A percentile compares a stretch with the other conserved stretches of the same genome.
phyloP scores from a whole-genome alignment of 2,888 invertebrate species.

The Rosalia funebris region DNA sequence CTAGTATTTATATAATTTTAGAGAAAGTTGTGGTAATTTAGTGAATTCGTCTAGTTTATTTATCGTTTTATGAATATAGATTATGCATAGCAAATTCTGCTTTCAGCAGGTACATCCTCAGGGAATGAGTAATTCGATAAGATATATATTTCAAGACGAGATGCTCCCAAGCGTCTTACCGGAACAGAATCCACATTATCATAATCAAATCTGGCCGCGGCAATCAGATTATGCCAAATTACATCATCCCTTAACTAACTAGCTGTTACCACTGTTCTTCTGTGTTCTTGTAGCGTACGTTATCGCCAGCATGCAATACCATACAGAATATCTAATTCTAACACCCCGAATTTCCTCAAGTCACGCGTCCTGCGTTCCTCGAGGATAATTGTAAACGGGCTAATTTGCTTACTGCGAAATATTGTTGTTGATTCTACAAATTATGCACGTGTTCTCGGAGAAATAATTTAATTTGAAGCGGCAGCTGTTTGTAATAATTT shows the following conservation, averaged over 20 bases:
- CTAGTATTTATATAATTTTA: too few relatives aligned
- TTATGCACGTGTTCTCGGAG: conserved; percentile 5
- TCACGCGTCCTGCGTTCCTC: conserved; percentile 24
- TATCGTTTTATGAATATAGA: too few relatives aligned
- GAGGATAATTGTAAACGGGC: conserved; percentile 39
- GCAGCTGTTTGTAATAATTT: neutral
- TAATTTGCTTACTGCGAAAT: conserved; percentile 45
- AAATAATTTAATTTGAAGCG: conserved; percentile 7
- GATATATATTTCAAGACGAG: conserved; percentile 44
- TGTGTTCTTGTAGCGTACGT: conserved; percentile 30
- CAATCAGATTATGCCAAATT: conserved; percentile 61
- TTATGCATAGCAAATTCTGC: neutral
- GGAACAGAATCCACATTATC: conserved; percentile 57
- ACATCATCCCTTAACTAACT: conserved; percentile 61
- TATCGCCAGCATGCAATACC: conserved; percentile 29
- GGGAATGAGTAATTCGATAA: conserved; percentile 35
- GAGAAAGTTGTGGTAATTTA: too few relatives aligned
- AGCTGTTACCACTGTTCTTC: conserved; percentile 55
- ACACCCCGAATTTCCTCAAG: conserved; percentile 29
- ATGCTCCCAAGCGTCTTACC: conserved; percentile 32
- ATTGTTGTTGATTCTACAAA: conserved; percentile 37
- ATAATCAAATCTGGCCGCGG: conserved; percentile 61
- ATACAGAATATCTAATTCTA: conserved; percentile 39
- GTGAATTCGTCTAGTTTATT: too few relatives aligned
- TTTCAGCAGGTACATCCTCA: conserved; percentile 2